Percentiles rank a stretch among this genome's conserved stretches.
These are phyloP conservation scores for Pammene fasciana DNA, from an alignment of 2,888 invertebrate genomes.

Conservation along the genomic window DNA sequence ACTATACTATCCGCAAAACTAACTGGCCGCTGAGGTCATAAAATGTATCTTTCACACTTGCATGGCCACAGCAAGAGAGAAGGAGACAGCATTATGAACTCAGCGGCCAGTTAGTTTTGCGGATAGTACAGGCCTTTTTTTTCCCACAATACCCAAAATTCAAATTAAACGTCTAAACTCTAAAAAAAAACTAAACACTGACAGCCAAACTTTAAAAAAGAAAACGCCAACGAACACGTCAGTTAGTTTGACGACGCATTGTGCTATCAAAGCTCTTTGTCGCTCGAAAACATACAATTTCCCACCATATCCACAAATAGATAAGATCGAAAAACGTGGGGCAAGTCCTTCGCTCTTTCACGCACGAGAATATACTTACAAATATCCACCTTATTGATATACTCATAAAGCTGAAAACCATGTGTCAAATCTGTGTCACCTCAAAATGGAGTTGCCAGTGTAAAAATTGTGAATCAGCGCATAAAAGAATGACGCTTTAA, in stretches of 20 bases:
- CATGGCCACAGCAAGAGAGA: too few species aligned
- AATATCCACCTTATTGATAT: background rate
- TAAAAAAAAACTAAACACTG: conserved; percentile 18
- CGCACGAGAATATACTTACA: too few species aligned
- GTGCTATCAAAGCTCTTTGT: conserved; percentile 29
- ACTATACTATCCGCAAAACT: too few species aligned
- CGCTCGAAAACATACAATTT: background rate
- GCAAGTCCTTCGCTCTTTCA: background rate
- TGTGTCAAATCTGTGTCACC: background rate
- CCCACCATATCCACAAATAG: background rate
- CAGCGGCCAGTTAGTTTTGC: too few species aligned
- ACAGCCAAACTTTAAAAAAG: conserved; percentile 15
- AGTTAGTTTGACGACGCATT: conserved; percentile 38
- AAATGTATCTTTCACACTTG: too few species aligned
- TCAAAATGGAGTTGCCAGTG: conserved; percentile 36
- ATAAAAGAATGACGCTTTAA: conserved; percentile 35
- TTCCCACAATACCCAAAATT: background rate
- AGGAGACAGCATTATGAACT: too few species aligned
- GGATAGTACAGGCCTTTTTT: too few species aligned
- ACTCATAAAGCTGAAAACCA: background rate
- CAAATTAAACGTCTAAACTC: conserved; percentile 9
- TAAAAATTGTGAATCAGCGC: conserved; percentile 40
- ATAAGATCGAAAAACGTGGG: background rate
- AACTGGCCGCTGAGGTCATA: too few species aligned
- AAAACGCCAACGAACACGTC: conserved; percentile 21